Conservation (phyloP, 1,140 invertebrate species). For the Harlomillsia oculata region DNA sequence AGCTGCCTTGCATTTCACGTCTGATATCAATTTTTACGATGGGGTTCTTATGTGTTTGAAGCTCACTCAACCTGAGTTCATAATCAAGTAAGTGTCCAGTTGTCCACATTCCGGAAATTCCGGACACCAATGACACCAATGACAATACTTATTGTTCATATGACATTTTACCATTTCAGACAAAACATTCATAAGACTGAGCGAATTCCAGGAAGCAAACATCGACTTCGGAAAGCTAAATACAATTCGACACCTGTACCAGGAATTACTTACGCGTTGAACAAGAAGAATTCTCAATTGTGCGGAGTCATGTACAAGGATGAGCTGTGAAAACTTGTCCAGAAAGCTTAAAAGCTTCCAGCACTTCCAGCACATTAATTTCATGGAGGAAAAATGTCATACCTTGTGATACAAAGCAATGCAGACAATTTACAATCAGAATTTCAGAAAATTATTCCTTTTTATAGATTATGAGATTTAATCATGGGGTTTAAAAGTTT, state of each 20-base stretch:
- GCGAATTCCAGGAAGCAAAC: conserved; percentile 56
- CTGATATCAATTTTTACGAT: conserved; percentile 69
- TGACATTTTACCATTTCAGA: conserved; percentile 41
- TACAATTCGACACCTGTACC: conserved; percentile 46
- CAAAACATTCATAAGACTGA: conserved; percentile 59
- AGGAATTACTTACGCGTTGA: conserved; percentile 62
- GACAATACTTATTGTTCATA: conserved; percentile 1
- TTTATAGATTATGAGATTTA: no score
- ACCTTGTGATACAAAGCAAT: no score
- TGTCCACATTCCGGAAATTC: not conserved
- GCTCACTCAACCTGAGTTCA: conserved; percentile 58
- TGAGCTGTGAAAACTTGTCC: conserved; percentile 31
- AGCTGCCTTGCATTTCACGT: conserved; percentile 60
- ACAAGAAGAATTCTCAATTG: conserved; percentile 70
- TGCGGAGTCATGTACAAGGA: conserved; percentile 45
- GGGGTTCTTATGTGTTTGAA: conserved; percentile 69
- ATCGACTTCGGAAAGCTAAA: conserved; percentile 51
- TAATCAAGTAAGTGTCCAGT: conserved; percentile 49
- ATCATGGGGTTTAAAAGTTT: no score
- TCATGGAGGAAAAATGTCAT: no score
- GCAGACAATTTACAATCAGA: no score
- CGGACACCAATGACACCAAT: not conserved
- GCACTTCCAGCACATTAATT: no score
- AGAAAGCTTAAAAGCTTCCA: no score
- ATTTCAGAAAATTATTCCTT: no score